Conservation (phyloP, 2,113 vertebrate species). For the Cheirogaleus medius region DNA sequence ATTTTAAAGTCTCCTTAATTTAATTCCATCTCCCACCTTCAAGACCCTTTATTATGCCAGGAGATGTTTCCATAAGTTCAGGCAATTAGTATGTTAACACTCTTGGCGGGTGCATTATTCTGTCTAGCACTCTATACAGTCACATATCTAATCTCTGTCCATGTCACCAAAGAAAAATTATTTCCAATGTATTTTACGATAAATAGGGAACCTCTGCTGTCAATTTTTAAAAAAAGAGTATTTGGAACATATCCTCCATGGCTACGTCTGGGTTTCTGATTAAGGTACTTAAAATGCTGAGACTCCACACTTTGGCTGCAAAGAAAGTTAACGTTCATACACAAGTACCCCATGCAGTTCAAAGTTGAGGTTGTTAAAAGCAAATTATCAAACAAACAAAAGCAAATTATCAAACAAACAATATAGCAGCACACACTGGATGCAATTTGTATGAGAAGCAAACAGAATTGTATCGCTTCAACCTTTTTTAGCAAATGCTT, state of each 20-base stretch:
- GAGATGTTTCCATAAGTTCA: neutral
- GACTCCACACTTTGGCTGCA: neutral
- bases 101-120: neutral
- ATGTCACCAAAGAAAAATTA: neutral
- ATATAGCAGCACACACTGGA: accelerated
- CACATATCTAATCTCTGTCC: no score
- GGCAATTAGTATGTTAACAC: neutral
- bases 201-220: neutral
- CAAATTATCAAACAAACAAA: neutral
- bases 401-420: neutral
- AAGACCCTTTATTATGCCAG: neutral
- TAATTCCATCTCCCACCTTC: neutral
- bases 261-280: neutral
- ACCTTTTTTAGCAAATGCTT: neutral
- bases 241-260: neutral
- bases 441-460: neutral
- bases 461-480: neutral
- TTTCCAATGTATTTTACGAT: no score
- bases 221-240: neutral
- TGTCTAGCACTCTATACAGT: accelerated
- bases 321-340: neutral
- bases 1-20: neutral
- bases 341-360: no score
- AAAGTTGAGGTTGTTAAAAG: neutral
- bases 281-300: neutral